Base-by-base conservation (phyloP, 2,113 vertebrate genomes). In the Malurus elegans region DNA sequence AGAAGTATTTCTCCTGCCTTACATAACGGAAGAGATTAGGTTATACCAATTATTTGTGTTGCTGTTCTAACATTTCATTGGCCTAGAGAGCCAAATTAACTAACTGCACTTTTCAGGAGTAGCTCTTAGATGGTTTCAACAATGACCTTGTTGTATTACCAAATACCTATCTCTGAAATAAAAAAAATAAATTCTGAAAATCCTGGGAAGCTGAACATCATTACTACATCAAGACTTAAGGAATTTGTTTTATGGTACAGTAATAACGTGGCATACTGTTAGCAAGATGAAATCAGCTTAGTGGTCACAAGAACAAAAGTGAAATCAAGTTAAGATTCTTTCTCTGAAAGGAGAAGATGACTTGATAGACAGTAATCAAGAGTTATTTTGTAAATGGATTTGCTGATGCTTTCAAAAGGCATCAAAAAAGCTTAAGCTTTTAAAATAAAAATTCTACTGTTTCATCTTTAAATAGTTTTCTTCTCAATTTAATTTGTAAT, bases 321-420 rank as follows among this genome's bases (percentile, higher is more conserved):
- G 51, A 95, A 95, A 95, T 84, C 67, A 91, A 91, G 60, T 90
- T 23, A 66, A 70, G 50, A 75, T 72, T 73, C 54, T 40, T 73
- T 44, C 62, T 76, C 81, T 92, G 75, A 93, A 94, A 71, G 61
- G 53, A 67, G 88, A 80, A 89, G 70, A 94, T 73, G 44, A 66
- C 58, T 86, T 93, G 84, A 91, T 64, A 92, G 73, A 90, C 54
- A 80, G 66, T 57, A 91, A 92, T 89, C 47, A 84, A 64, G 80
- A 72, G 34, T 40, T 86, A 79, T 44, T 86, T 88, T 83, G 51
- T 42, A 90, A 73, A 87, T 56, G 62, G n/a, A 76, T 62, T 51
- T 62, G 23, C 56, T 85, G 81, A 85, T 88, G 64, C 56, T 93
- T 94, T 92, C 50, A 20, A 69, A 86, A 86, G 56, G 53, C 45